Evolutionary conservation across 2,797 vertebrate genomes (phyloP).

Genomic region (Remorina albescens): DNA sequence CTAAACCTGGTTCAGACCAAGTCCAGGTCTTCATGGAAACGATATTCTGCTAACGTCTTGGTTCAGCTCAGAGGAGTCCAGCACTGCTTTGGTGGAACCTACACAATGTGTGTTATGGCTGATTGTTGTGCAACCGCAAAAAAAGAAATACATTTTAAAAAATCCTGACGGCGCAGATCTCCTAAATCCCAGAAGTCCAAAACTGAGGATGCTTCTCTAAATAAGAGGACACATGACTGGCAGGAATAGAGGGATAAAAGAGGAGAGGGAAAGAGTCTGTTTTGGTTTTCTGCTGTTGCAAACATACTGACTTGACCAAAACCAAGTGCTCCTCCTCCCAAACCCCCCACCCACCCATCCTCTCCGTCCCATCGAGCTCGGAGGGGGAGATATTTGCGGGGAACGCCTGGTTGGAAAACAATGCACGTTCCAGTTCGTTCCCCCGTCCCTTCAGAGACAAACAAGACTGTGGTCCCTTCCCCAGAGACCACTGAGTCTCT

Average conservation of each 20-base stretch:
- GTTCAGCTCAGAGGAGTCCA: too few species aligned
- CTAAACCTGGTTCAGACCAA: too few species aligned
- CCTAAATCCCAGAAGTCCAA: neutral
- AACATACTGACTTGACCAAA: slow-evolving; percentile 48
- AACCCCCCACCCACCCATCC: neutral
- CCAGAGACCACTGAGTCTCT: slow-evolving; percentile 25
- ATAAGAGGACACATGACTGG: too few species aligned
- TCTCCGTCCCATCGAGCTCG: slow-evolving; percentile 45
- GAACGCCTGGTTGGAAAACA: slow-evolving; percentile 73
- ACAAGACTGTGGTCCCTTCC: slow-evolving; percentile 70
- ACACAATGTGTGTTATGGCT: too few species aligned
- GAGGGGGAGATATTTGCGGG: slow-evolving; percentile 73
- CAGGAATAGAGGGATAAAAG: neutral
- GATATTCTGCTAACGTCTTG: too few species aligned
- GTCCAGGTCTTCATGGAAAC: too few species aligned
- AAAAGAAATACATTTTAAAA: too few species aligned
- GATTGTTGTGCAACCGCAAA: neutral
- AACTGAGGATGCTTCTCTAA: too few species aligned
- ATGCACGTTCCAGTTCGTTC: slow-evolving; percentile 68
- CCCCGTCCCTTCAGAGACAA: slow-evolving; percentile 60
- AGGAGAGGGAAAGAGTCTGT: neutral
- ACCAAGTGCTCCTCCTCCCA: slow-evolving; percentile 25
- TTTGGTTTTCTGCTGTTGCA: slow-evolving; percentile 48
- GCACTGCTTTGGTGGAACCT: too few species aligned
- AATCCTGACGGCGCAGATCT: neutral